These are phyloP conservation scores for Amphiura filiformis DNA, from an alignment of 35 echinoderm and acorn worm species.

Conservation along the genomic window DNA sequence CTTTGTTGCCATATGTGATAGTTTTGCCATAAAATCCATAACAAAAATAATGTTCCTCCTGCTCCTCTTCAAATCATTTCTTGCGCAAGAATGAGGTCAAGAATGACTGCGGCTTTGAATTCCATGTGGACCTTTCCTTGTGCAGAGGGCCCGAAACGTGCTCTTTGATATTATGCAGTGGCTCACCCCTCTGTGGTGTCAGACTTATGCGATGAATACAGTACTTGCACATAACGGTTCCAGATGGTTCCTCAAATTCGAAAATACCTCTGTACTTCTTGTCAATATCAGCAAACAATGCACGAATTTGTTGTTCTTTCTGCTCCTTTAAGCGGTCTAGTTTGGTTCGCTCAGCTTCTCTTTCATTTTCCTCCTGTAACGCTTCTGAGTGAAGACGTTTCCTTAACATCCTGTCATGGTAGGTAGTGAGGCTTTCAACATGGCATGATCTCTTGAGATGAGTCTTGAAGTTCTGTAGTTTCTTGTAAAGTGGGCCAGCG, in stretches of 20 bases:
- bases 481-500: not conserved
- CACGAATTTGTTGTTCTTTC: not conserved
- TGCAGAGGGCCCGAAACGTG: not conserved
- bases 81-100: not conserved
- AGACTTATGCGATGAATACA: not conserved
- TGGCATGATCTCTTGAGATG: not conserved
- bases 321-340: not conserved
- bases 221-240: not conserved
- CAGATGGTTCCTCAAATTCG: not conserved
- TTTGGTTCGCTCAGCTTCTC: not conserved
- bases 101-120: not conserved
- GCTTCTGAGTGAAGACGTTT: not conserved
- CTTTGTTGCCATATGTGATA: not conserved
- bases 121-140: not conserved
- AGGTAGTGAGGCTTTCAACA: not conserved
- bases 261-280: not conserved
- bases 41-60: not conserved
- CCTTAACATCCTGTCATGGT: not conserved
- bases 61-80: not conserved
- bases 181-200: not conserved
- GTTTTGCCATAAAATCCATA: not conserved
- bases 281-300: not conserved
- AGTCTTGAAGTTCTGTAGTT: not conserved
- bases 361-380: not conserved
- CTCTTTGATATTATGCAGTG: not conserved